Evolutionary conservation across 2,888 invertebrate genomes (phyloP).

Genomic region (Metallyticus violacea): DNA sequence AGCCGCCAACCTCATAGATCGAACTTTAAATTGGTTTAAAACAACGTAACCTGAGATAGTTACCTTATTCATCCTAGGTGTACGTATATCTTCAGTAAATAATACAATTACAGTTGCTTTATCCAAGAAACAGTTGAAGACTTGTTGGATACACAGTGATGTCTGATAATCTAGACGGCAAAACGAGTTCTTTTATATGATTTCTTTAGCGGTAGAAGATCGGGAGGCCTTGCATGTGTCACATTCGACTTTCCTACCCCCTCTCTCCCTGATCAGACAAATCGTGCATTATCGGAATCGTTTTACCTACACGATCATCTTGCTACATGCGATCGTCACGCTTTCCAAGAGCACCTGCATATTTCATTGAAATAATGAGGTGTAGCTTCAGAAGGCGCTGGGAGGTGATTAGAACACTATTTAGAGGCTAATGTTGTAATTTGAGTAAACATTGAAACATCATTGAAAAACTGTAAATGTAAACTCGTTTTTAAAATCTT

Average conservation of each 20-base stretch:
- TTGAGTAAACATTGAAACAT: no score
- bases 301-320: background rate
- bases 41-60: no score
- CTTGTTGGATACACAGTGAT: background rate
- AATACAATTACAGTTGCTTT: background rate
- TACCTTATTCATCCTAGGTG: background rate
- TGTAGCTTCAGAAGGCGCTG: background rate
- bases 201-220: background rate
- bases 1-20: no score
- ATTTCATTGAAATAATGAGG: background rate
- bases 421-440: no score
- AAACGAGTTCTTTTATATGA: background rate
- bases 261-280: background rate
- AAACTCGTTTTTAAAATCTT: no score
- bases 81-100: background rate
- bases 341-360: background rate
- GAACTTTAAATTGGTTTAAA: no score
- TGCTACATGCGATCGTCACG: background rate
- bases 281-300: background rate
- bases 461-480: no score
- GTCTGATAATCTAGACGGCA: background rate
- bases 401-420: no score
- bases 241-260: background rate
- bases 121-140: background rate
- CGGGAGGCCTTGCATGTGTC: background rate